Evolutionary conservation across 2,888 invertebrate species (phyloP), one percentile per base, ranked within the genome.

Genomic region (Pecten maximus): DNA sequence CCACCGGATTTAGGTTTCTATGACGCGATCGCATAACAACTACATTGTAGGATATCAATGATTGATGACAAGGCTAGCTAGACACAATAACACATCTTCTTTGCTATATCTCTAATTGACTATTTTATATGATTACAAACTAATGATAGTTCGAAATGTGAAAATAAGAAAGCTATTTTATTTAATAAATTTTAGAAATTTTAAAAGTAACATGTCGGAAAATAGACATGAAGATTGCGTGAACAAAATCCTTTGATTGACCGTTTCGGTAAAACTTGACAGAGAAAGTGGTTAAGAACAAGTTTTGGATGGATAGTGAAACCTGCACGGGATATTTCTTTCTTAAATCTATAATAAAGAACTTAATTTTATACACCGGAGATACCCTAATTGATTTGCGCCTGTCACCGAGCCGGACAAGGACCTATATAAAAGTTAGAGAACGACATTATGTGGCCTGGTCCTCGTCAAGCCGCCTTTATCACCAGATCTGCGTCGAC

Each of bases 361-460:
- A 74, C 74, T 74, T 74, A 74, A 74, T 74, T 74, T 74, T 74
- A 74, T 74, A 74, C 74, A 74, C 74, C 16, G 28, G 35, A 74
- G 74, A 35, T 35, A 35, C 35, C 74, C 74, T 74, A 74, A 74
- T 74, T 74, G 74, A 35, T 74, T 74, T 12, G 35, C 6, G 74
- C 15, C 74, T 74, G 74, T 74, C 74, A 74, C 19, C 35, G 35
- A 74, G 74, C 74, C 35, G 74, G 74, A 74, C 28, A 74, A 10
- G 74, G 35, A 74, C 74, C 74, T 74, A 74, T 74, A 74, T 74
- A 74, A 74, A 74, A 74, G 28, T 74, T 74, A 23, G 28, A 74
- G 74, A 74, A 74, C 74, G 74, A 28, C 35, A 74, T 74, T 35
- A 74, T 2, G 74, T 10, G 74, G 74, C 74, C 74, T 74, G 74